phyloP scores from a whole-genome alignment of 2,797 vertebrate genomes.

The Pempheris klunzingeri region DNA sequence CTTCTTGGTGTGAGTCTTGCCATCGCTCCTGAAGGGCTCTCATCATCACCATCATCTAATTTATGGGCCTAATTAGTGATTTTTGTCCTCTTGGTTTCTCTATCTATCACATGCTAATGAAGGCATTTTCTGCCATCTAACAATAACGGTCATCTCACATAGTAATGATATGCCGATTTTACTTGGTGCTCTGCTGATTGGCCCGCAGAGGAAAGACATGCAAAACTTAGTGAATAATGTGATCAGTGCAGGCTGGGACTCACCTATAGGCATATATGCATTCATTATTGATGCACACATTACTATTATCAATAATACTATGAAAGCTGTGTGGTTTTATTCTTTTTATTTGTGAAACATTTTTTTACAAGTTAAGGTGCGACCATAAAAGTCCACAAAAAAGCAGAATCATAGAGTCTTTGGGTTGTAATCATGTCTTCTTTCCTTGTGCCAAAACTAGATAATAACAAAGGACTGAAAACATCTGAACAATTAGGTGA shows the following conservation, averaged over 20 bases:
- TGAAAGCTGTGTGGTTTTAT: not conserved
- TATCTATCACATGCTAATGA: conserved; percentile 93
- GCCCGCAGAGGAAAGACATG: conserved; percentile 30
- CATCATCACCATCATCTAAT: conserved; percentile 73
- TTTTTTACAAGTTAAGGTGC: conserved; percentile 11
- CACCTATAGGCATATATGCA: not conserved
- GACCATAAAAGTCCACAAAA: conserved; percentile 16
- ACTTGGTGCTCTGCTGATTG: conserved; percentile 59
- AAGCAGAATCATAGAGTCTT: conserved; percentile 13
- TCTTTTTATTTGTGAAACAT: conserved; percentile 11
- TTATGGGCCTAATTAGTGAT: conserved; percentile 95
- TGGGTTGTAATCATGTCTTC: conserved; percentile 57
- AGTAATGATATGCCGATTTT: conserved; percentile 67
- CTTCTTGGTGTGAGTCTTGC: conserved; percentile 38
- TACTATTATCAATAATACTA: not conserved
- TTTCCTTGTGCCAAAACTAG: conserved; percentile 47
- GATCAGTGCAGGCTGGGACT: not conserved
- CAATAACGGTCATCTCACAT: conserved; percentile 91
- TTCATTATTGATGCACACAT: not conserved
- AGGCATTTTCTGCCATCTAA: conserved; percentile 88
- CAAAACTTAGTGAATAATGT: conserved; percentile 34
- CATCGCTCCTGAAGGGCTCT: conserved; percentile 88
- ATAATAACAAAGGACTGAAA: conserved; percentile 67
- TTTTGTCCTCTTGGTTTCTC: conserved; percentile 93
- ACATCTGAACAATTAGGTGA: conserved; percentile 85